Percentiles rank a stretch among this genome's conserved stretches.
These are phyloP conservation scores for Spheniscus mendiculus DNA, from an alignment of 2,113 vertebrate genomes.

Conservation along the genomic window DNA sequence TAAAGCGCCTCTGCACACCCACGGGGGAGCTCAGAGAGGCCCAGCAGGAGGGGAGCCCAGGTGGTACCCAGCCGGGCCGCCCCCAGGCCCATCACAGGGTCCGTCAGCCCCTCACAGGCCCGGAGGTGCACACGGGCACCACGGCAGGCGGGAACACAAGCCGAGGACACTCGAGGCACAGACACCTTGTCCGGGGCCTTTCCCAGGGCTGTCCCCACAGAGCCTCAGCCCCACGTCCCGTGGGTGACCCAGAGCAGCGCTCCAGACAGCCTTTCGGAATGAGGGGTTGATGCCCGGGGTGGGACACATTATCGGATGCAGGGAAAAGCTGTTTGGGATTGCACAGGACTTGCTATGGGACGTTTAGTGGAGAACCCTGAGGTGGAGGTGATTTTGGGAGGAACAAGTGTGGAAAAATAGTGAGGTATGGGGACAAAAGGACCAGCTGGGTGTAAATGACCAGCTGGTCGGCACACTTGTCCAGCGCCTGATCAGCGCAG, in stretches of 20 bases:
- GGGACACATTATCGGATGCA: fast-evolving
- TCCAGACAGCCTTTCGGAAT: fast-evolving
- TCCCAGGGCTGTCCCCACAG: background rate
- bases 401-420: background rate
- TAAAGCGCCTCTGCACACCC: background rate
- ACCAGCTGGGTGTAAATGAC: no score
- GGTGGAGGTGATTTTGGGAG: background rate
- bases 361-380: background rate
- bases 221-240: background rate
- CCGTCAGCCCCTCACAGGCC: background rate
- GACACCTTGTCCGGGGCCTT: background rate
- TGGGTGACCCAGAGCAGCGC: background rate
- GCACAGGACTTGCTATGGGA: background rate
- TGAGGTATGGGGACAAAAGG: background rate
- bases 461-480: fast-evolving
- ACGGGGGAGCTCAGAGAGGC: no score
- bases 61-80: fast-evolving
- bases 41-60: no score
- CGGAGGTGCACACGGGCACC: fast-evolving
- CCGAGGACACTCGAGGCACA: fast-evolving
- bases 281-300: no score
- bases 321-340: background rate
- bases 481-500: fast-evolving
- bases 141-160: background rate
- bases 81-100: background rate